phyloP scores from a whole-genome alignment of 2,797 vertebrate species.

The Coccyzus lansbergi region DNA sequence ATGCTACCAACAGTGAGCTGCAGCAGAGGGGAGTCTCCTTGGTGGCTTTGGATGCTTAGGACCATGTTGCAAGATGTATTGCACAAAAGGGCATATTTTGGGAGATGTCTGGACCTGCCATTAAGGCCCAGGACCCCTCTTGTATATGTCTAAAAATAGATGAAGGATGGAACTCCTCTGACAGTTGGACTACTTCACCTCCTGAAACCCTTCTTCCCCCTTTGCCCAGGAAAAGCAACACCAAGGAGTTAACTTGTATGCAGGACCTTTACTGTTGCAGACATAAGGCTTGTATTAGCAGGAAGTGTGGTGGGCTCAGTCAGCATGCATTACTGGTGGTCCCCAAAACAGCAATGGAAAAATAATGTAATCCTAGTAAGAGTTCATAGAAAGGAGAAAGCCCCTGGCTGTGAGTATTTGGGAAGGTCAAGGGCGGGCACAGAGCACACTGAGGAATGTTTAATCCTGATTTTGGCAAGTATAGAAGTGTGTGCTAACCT shows the following conservation, averaged over 20 bases:
- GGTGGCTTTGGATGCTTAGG: neutral
- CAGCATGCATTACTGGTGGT: too few relatives aligned
- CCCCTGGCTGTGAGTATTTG: neutral
- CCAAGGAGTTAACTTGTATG: neutral
- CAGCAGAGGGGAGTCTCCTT: neutral
- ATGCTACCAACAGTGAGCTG: neutral
- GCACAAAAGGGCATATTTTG: fast-evolving
- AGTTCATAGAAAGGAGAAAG: neutral
- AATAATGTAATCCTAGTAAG: neutral
- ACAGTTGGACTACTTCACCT: neutral
- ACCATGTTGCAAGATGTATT: neutral
- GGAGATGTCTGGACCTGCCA: neutral
- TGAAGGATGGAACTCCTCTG: neutral
- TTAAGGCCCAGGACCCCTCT: neutral
- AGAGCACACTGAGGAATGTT: neutral
- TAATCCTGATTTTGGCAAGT: neutral
- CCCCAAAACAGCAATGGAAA: neutral
- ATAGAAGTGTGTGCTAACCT: neutral
- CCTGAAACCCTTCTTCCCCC: neutral
- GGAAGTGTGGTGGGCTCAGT: neutral
- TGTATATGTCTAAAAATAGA: neutral
- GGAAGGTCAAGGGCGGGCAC: neutral
- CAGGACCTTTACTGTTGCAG: neutral
- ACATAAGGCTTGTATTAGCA: neutral
- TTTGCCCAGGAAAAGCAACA: neutral